Conservation (phyloP, 2,113 vertebrate genomes). For the Bubalus kerabau region DNA sequence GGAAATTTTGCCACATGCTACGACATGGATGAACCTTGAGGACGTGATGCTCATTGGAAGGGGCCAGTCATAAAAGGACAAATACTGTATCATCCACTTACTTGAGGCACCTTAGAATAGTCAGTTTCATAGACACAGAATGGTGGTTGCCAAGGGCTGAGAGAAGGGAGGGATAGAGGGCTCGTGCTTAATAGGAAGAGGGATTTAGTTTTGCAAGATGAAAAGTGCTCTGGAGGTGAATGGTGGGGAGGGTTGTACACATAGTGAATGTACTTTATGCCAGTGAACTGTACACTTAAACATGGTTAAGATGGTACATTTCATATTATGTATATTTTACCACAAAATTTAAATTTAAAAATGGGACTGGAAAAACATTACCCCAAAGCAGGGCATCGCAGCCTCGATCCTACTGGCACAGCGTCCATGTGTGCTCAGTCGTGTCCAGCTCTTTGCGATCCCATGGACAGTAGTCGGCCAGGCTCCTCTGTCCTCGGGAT, state of each 20-base stretch:
- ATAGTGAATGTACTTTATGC: background rate
- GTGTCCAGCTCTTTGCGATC: background rate
- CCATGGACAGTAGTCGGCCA: fast-evolving
- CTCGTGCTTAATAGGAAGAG: background rate
- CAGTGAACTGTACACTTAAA: background rate
- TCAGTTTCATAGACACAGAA: background rate
- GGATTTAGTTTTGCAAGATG: background rate
- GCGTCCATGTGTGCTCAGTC: background rate
- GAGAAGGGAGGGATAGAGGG: background rate
- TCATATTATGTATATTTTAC: background rate
- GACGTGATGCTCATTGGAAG: background rate
- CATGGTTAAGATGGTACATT: background rate
- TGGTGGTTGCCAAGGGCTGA: too few relatives aligned
- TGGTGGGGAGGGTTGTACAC: background rate
- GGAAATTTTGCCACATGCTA: background rate
- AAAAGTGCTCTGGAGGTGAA: background rate
- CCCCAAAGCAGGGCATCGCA: background rate
- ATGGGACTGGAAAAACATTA: background rate
- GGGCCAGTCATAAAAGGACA: background rate
- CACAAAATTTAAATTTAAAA: background rate
- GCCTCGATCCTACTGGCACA: fast-evolving
- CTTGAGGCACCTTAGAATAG: background rate
- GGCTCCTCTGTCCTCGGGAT: background rate
- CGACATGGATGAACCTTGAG: background rate
- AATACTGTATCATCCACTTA: too few relatives aligned